These are phyloP conservation scores for Papilio polyxenes DNA, from an alignment of 1,140 invertebrate genomes.

Conservation along the genomic window DNA sequence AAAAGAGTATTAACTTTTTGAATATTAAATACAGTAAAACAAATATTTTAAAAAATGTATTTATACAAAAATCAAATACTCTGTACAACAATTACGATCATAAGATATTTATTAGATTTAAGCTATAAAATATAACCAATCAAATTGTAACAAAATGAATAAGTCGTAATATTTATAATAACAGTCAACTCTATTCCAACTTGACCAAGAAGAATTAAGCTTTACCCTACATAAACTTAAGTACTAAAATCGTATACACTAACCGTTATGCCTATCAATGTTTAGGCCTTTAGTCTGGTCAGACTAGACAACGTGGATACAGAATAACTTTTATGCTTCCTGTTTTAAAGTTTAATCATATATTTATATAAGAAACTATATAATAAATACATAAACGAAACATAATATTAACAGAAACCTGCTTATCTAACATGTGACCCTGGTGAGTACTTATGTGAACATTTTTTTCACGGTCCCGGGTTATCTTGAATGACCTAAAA, in stretches of 20 bases:
- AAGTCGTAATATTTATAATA: not conserved
- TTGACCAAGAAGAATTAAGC: not conserved
- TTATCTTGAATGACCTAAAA: constrained; percentile 19
- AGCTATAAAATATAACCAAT: not conserved
- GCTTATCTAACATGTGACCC: constrained; percentile 15
- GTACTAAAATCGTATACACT: not conserved
- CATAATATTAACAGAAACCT: constrained; percentile 13
- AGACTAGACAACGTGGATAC: not conserved
- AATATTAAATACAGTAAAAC: not conserved
- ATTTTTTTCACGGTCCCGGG: constrained; percentile 23
- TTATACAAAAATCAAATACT: no score
- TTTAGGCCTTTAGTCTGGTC: not conserved
- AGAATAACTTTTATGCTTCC: constrained; percentile 8
- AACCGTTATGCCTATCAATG: not conserved
- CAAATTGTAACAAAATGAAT: not conserved
- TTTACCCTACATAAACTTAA: not conserved
- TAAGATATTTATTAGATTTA: not conserved
- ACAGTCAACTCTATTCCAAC: not conserved
- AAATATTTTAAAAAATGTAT: no score
- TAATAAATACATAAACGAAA: constrained; percentile 2
- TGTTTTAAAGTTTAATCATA: constrained; percentile 11
- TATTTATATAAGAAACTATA: not conserved
- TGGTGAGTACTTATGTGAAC: not conserved
- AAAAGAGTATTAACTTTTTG: not conserved
- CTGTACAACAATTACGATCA: not conserved